phyloP scores from a whole-genome alignment of 1,140 invertebrate genomes.

The Ruditapes philippinarum region DNA sequence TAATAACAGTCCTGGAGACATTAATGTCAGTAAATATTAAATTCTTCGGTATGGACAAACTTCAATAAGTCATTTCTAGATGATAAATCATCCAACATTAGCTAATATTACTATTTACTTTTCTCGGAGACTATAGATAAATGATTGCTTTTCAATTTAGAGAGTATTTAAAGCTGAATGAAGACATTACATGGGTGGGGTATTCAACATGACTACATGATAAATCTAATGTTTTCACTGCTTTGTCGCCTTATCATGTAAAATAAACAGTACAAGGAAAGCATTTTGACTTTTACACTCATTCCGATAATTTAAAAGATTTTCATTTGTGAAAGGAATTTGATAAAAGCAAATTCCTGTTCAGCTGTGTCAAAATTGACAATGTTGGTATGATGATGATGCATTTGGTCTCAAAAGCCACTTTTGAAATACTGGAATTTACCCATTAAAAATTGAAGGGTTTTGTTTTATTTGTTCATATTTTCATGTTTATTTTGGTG shows the following conservation, averaged over 20 bases:
- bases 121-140: neutral
- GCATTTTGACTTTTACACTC: constrained; percentile 34
- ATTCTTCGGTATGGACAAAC: neutral
- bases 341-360: constrained; percentile 49
- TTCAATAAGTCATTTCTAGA: constrained; percentile 1
- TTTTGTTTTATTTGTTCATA: neutral
- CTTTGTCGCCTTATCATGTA: constrained; percentile 31
- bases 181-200: neutral
- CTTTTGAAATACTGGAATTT: neutral
- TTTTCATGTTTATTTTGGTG: neutral
- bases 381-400: neutral
- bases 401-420: neutral
- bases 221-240: neutral
- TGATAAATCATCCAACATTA: constrained; percentile 31
- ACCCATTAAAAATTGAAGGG: neutral
- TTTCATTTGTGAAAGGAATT: constrained; percentile 46
- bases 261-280: constrained; percentile 50
- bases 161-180: neutral
- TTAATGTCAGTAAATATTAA: neutral
- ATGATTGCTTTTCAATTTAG: neutral
- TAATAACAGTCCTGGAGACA: neutral
- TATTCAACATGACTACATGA: neutral
- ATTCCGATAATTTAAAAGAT: constrained; percentile 16
- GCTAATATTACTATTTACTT: constrained; percentile 23
- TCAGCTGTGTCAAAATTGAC: neutral